Evolutionary conservation across 1,140 invertebrate species (phyloP).

Genomic region (Eupristina koningsbergeri): DNA sequence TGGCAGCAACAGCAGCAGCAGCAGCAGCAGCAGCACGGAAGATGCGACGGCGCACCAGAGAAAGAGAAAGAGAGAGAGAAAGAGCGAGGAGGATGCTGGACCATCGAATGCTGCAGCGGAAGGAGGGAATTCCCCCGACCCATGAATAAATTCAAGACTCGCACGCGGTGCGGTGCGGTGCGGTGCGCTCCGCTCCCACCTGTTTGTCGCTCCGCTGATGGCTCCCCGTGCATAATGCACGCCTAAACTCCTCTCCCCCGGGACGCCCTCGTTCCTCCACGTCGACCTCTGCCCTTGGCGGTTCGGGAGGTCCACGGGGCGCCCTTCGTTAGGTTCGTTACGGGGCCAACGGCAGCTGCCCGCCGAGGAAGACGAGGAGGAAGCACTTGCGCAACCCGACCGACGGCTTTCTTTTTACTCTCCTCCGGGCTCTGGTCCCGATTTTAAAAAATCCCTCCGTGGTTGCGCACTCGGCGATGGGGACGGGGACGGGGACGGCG

Average conservation of each 20-base stretch:
- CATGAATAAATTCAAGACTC: not conserved
- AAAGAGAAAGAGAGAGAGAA: too few species aligned
- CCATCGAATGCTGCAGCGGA: conserved; percentile 7
- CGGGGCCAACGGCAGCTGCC: too few species aligned
- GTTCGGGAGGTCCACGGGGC: not conserved
- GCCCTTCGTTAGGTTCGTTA: too few species aligned
- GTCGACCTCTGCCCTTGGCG: not conserved
- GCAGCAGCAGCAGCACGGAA: not conserved
- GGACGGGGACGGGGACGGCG: not conserved
- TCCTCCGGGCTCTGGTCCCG: too few species aligned
- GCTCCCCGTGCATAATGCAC: not conserved
- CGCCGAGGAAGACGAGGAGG: not conserved
- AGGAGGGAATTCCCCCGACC: conserved; percentile 15
- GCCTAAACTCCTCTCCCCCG: not conserved
- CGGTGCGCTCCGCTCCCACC: not conserved
- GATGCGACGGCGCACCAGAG: too few species aligned
- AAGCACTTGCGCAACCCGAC: too few species aligned
- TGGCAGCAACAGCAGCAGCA: not conserved
- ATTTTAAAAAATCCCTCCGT: too few species aligned
- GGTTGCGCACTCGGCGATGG: too few species aligned
- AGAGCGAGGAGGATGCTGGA: not conserved
- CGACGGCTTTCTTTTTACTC: too few species aligned
- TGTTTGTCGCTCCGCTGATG: not conserved
- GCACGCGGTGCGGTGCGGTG: too few species aligned
- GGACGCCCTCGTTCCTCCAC: not conserved